A percentile compares a stretch with the other conserved stretches of the same genome.
These are phyloP conservation scores for Antrozous pallidus DNA, from an alignment of 2,797 vertebrate genomes.

Conservation along the genomic window DNA sequence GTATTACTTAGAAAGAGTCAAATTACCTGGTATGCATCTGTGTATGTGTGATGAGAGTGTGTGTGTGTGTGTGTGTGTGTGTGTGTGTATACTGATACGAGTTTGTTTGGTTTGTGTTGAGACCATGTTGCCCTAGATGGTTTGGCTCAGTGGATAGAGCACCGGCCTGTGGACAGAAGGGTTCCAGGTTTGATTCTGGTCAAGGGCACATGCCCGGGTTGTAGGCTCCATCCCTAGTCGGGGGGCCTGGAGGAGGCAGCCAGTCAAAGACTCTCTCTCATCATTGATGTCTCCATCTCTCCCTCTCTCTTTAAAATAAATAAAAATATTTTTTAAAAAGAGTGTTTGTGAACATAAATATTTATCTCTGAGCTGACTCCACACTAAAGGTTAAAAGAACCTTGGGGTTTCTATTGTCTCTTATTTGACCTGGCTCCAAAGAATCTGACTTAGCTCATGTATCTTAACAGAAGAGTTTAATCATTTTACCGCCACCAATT, in stretches of 20 bases:
- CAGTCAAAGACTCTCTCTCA: no score
- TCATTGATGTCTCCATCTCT: no score
- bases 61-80: not conserved
- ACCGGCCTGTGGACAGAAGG: no score
- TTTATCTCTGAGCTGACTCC: not conserved
- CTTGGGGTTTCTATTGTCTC: not conserved
- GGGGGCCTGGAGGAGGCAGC: no score
- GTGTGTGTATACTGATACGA: not conserved
- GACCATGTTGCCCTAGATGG: no score
- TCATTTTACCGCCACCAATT: not conserved
- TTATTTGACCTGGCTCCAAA: not conserved
- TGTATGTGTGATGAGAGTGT: not conserved
- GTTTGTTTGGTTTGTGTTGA: not conserved
- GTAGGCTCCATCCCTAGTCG: no score
- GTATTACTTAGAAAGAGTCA: not conserved
- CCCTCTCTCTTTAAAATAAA: no score
- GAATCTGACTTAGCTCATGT: not conserved
- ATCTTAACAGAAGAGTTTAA: not conserved
- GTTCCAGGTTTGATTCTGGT: no score
- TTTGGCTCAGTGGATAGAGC: no score
- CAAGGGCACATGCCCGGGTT: no score
- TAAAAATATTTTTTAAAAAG: not conserved
- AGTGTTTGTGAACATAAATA: not conserved
- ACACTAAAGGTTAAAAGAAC: constrained; percentile 5
- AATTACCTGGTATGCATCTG: not conserved